Percentiles rank a stretch among this genome's conserved stretches.
Evolutionary conservation across 2,113 vertebrate genomes (phyloP).

Genomic region (Peromyscus leucopus): DNA sequence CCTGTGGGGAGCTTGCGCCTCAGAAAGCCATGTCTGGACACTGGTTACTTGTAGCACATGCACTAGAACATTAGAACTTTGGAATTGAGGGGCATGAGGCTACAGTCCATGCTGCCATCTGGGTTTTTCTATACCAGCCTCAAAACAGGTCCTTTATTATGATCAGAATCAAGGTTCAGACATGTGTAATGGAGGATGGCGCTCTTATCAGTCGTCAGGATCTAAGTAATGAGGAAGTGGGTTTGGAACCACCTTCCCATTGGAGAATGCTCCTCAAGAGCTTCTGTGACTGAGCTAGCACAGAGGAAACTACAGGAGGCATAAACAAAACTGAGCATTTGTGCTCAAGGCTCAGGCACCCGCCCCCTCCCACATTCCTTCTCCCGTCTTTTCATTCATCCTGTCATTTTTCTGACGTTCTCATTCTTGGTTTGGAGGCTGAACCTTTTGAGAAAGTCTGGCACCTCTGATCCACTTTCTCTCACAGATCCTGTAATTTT

Average conservation of each 20-base stretch:
- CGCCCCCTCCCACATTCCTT: background rate
- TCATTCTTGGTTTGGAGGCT: slow-evolving; percentile 80
- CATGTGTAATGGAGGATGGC: slow-evolving; percentile 82
- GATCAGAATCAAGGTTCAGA: slow-evolving; percentile 87
- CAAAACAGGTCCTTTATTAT: slow-evolving; percentile 87
- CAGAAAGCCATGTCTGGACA: background rate
- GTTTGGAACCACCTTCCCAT: slow-evolving; percentile 80
- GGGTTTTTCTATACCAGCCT: slow-evolving; percentile 83
- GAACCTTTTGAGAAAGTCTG: slow-evolving; percentile 86
- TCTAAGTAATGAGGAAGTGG: slow-evolving; percentile 81
- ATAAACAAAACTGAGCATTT: background rate
- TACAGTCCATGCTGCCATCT: slow-evolving; percentile 81
- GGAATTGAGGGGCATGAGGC: background rate
- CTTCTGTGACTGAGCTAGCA: slow-evolving; percentile 70
- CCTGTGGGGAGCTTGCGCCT: background rate
- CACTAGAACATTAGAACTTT: slow-evolving; percentile 31
- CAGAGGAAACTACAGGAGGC: background rate
- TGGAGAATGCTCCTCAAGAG: slow-evolving; percentile 77
- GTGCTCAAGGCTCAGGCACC: background rate
- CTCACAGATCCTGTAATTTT: slow-evolving; percentile 89
- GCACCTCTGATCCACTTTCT: slow-evolving; percentile 86
- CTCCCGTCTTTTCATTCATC: slow-evolving; percentile 50
- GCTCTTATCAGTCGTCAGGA: slow-evolving; percentile 83
- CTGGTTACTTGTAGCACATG: slow-evolving; percentile 60
- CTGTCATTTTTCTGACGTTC: slow-evolving; percentile 72